These are phyloP conservation scores for Psittacula derbiana DNA, from an alignment of 2,797 vertebrate species.

Conservation along the genomic window DNA sequence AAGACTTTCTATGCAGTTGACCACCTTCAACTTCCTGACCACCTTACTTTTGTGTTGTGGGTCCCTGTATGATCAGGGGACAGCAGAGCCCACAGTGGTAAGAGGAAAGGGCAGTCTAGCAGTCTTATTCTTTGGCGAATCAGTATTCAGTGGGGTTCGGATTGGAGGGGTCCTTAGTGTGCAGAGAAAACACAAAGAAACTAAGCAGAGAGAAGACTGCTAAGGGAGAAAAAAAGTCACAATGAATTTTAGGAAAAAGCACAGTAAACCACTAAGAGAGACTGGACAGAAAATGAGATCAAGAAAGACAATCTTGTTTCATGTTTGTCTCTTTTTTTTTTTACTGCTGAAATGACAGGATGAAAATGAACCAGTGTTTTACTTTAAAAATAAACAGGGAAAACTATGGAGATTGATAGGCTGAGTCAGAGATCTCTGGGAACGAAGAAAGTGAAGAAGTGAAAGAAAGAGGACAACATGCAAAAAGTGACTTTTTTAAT, in stretches of 20 bases:
- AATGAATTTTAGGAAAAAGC: background rate
- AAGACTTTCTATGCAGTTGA: background rate
- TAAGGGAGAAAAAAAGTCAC: background rate
- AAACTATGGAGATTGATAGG: background rate
- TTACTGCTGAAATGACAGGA: background rate
- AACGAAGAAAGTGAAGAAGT: background rate
- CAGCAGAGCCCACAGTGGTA: background rate
- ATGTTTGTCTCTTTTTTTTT: background rate
- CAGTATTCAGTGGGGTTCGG: background rate
- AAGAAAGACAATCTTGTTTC: background rate
- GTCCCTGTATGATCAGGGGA: background rate
- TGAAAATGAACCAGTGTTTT: background rate
- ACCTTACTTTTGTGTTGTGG: background rate
- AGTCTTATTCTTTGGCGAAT: background rate
- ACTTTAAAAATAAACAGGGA: background rate
- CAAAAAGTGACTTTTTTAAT: background rate
- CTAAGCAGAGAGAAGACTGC: background rate
- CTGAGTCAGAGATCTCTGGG: background rate
- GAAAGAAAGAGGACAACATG: background rate
- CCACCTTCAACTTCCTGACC: background rate
- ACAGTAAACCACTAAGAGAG: background rate
- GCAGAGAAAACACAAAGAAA: background rate
- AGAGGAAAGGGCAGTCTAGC: background rate
- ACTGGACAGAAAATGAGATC: background rate
- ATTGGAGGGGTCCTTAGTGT: background rate